Evolutionary conservation across 2,888 invertebrate species (phyloP).

Genomic region (Heteropelma amictum): DNA sequence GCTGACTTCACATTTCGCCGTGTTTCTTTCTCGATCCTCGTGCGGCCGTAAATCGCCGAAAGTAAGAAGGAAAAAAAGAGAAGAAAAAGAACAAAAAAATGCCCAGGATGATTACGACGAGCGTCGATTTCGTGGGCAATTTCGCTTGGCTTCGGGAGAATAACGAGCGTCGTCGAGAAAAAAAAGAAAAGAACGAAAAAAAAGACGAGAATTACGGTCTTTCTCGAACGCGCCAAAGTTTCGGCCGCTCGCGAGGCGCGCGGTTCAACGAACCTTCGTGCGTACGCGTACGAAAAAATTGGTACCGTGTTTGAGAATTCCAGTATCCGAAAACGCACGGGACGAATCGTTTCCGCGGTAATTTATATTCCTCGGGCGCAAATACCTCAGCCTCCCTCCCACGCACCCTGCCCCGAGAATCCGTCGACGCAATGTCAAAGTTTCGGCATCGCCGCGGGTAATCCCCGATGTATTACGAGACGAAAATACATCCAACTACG

Average conservation of each 20-base stretch:
- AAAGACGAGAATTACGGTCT: not conserved
- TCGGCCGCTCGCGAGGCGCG: not conserved
- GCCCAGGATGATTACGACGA: no score
- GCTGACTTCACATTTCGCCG: no score
- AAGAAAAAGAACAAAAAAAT: not conserved
- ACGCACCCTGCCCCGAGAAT: not conserved
- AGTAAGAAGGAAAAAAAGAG: no score
- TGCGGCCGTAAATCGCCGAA: no score
- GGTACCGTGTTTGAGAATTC: conserved; percentile 23
- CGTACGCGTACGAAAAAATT: no score
- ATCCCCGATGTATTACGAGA: conserved; percentile 29
- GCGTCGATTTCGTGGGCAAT: no score
- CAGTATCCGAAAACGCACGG: conserved; percentile 26
- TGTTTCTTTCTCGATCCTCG: no score
- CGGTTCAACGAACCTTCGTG: conserved; percentile 32
- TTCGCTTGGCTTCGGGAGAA: no score
- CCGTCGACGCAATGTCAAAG: not conserved
- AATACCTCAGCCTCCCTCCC: not conserved
- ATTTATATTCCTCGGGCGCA: conserved; percentile 46
- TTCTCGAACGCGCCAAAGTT: not conserved
- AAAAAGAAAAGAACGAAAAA: not conserved
- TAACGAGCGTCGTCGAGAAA: not conserved
- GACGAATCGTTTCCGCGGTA: conserved; percentile 37
- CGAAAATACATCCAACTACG: no score
- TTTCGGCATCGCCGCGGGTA: conserved; percentile 6